Percentiles rank a stretch among this genome's conserved stretches.
Conservation (phyloP, 2,888 invertebrate genomes). For the Chaetoderma sp. region DNA sequence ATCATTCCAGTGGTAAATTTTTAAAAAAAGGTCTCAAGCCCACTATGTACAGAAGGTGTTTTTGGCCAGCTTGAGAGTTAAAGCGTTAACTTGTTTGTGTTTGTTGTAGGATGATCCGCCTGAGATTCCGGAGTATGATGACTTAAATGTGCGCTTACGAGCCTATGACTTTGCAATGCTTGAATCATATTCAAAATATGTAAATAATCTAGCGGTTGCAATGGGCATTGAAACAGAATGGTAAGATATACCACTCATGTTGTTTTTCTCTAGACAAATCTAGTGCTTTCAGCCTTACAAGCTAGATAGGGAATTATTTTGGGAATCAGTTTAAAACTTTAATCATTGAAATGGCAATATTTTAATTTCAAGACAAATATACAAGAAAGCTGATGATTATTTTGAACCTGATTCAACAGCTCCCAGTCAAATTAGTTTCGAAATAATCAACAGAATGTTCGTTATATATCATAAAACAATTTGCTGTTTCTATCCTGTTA, state of each 20-base stretch:
- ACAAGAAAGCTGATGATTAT: too few species aligned
- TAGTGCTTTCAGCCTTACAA: neutral
- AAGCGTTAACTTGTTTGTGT: neutral
- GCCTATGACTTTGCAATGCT: conserved; percentile 86
- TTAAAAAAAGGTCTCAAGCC: too few species aligned
- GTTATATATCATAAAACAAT: too few species aligned
- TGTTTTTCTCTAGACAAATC: neutral
- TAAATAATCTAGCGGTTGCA: conserved; percentile 73
- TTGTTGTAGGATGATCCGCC: conserved; percentile 55
- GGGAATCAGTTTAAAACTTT: neutral
- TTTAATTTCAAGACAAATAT: too few species aligned
- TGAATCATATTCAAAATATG: conserved; percentile 83
- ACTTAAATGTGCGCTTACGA: conserved; percentile 82
- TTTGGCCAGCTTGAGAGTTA: too few species aligned
- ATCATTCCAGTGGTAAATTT: too few species aligned
- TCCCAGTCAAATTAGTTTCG: too few species aligned
- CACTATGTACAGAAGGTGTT: too few species aligned
- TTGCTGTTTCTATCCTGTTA: too few species aligned
- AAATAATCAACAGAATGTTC: too few species aligned
- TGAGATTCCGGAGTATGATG: conserved; percentile 74
- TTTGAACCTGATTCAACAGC: too few species aligned
- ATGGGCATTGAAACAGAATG: conserved; percentile 46
- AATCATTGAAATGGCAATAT: too few species aligned
- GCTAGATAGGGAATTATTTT: neutral
- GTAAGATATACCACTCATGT: conserved; percentile 40